phyloP scores from a whole-genome alignment of 2,113 vertebrate species.

The Oenanthe melanoleuca region DNA sequence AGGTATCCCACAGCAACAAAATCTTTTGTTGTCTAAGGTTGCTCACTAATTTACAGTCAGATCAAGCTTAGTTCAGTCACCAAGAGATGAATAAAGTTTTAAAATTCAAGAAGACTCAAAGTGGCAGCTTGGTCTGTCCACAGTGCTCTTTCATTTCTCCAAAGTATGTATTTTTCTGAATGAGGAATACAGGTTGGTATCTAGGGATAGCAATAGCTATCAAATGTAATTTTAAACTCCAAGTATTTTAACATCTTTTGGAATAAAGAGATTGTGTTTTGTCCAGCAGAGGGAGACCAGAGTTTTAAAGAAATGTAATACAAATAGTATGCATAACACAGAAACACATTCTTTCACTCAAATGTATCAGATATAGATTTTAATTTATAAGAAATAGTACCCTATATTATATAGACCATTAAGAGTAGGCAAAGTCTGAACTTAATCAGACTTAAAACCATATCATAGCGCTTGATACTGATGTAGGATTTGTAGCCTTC shows the following conservation, averaged over 20 bases:
- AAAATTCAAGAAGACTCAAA: not conserved
- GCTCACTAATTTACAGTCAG: not conserved
- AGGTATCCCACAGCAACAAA: not conserved
- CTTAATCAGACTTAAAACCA: not conserved
- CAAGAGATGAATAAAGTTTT: not conserved
- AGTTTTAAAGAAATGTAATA: not conserved
- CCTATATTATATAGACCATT: not conserved
- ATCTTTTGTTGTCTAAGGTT: not conserved
- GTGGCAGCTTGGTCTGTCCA: not conserved
- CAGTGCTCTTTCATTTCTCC: not conserved
- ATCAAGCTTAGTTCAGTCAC: not conserved
- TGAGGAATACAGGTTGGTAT: not conserved
- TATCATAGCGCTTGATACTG: not conserved
- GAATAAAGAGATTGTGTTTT: not conserved
- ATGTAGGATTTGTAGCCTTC: not conserved
- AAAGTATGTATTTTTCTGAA: not conserved
- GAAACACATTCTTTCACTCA: not conserved
- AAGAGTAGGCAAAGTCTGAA: not conserved
- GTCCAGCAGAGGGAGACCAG: conserved; percentile 36
- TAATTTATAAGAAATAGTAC: not conserved
- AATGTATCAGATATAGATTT: not conserved
- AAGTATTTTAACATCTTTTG: not conserved
- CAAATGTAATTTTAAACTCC: not conserved
- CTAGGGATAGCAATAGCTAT: not conserved
- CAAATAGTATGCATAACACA: not conserved